These are phyloP conservation scores for Pantherophis guttatus DNA, from an alignment of 2,113 vertebrate species.

Conservation along the genomic window DNA sequence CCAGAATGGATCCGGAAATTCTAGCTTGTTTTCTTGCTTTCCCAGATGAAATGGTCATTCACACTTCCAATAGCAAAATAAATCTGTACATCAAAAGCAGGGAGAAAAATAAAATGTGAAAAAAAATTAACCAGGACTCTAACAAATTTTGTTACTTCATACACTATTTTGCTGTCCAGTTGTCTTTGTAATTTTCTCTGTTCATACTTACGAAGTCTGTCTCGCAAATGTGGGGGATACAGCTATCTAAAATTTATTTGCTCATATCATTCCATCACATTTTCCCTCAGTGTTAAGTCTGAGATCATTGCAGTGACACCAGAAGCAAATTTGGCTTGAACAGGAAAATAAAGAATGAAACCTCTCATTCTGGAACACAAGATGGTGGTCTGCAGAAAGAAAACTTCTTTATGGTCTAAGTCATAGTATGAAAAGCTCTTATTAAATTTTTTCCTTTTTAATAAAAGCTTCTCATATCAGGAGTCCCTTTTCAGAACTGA, in stretches of 20 bases:
- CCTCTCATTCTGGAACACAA: background rate
- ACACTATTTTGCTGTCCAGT: background rate
- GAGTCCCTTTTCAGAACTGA: constrained; percentile 16
- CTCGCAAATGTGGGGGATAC: background rate
- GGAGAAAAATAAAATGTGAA: background rate
- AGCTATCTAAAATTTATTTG: background rate
- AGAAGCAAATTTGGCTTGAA: background rate
- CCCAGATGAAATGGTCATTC: background rate
- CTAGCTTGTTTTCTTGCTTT: background rate
- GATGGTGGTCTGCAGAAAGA: background rate
- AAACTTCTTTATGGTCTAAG: background rate
- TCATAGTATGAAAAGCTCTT: constrained; percentile 18
- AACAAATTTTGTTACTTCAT: background rate
- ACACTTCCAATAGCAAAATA: background rate
- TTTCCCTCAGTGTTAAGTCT: background rate
- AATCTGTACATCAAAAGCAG: background rate
- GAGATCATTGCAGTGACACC: background rate
- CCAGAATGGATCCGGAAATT: background rate
- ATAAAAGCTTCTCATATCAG: background rate
- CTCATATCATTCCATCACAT: background rate
- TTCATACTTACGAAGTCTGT: background rate
- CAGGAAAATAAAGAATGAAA: background rate
- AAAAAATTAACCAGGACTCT: background rate
- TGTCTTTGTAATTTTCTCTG: background rate
- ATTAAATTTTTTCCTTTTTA: constrained; percentile 1